These are phyloP conservation scores for Brachionichthys hirsutus DNA, from an alignment of 2,113 vertebrate genomes.

Conservation along the genomic window DNA sequence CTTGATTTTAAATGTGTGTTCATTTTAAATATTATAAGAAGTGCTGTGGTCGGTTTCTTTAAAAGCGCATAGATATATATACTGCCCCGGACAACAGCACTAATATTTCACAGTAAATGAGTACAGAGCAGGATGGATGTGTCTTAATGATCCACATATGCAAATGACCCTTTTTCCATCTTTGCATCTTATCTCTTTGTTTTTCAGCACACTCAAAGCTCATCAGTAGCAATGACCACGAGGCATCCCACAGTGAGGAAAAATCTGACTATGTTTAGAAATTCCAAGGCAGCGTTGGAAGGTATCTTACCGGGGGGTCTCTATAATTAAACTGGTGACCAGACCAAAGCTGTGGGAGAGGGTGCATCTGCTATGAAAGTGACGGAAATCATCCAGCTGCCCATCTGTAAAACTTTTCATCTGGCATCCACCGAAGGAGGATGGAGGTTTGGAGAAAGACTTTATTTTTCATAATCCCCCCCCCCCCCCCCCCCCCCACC, in stretches of 20 bases:
- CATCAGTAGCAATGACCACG: constrained; percentile 57
- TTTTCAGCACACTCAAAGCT: constrained; percentile 40
- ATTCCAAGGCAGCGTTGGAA: constrained; percentile 61
- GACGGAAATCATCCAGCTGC: constrained; percentile 68
- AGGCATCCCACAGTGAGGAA: constrained; percentile 51
- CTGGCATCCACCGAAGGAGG: constrained; percentile 56
- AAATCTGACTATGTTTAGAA: constrained; percentile 59
- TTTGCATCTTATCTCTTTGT: constrained; percentile 53
- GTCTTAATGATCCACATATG: constrained; percentile 57
- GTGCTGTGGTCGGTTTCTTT: constrained; percentile 15
- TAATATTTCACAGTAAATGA: constrained; percentile 46
- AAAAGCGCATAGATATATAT: not conserved
- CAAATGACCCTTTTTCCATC: constrained; percentile 57
- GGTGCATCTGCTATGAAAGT: constrained; percentile 64
- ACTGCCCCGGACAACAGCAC: constrained; percentile 23
- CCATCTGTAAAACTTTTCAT: constrained; percentile 72
- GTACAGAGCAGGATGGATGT: constrained; percentile 30
- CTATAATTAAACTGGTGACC: constrained; percentile 77
- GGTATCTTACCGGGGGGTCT: constrained; percentile 69
- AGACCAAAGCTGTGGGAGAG: constrained; percentile 56
- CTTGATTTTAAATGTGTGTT: not conserved
- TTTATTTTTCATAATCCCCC: constrained; percentile 77
- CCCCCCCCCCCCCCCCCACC: not conserved
- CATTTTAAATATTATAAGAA: constrained; percentile 12
- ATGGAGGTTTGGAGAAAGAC: constrained; percentile 64